phyloP scores from a whole-genome alignment of 2,797 vertebrate genomes.

The Myotis planiceps region DNA sequence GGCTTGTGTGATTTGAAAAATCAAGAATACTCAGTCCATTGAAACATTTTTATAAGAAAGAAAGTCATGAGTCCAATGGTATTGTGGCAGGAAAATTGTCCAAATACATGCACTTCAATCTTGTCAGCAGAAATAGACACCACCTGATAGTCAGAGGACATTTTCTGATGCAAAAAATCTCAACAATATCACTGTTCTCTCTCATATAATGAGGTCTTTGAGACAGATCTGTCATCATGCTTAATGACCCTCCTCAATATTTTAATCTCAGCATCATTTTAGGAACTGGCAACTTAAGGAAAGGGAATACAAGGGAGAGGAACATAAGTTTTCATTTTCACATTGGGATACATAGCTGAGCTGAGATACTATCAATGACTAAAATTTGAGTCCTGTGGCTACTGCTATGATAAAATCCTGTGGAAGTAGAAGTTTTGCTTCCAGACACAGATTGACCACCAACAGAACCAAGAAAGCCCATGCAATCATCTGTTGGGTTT shows the following conservation, averaged over 20 bases:
- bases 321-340: slow-evolving; percentile 61
- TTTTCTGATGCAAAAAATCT: slow-evolving; percentile 52
- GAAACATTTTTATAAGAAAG: slow-evolving; percentile 46
- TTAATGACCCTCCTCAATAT: slow-evolving; percentile 23
- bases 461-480: slow-evolving; percentile 45
- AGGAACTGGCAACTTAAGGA: slow-evolving; percentile 37
- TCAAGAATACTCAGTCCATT: neutral
- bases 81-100: neutral
- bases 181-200: neutral
- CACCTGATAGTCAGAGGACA: slow-evolving; percentile 33
- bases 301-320: neutral
- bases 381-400: slow-evolving; percentile 34
- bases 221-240: neutral
- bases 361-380: neutral
- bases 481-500: slow-evolving; percentile 11
- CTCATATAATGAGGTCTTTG: neutral
- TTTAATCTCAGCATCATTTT: slow-evolving; percentile 60
- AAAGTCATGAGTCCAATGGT: neutral
- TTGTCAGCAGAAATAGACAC: slow-evolving; percentile 29
- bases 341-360: slow-evolving; percentile 37
- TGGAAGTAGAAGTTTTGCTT: slow-evolving; percentile 59
- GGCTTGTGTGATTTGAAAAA: slow-evolving; percentile 26
- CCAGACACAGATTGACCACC: slow-evolving; percentile 30
- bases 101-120: slow-evolving; percentile 24
- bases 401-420: slow-evolving; percentile 44